Conservation (phyloP, 2,113 vertebrate genomes). For the Dromaius novaehollandiae region DNA sequence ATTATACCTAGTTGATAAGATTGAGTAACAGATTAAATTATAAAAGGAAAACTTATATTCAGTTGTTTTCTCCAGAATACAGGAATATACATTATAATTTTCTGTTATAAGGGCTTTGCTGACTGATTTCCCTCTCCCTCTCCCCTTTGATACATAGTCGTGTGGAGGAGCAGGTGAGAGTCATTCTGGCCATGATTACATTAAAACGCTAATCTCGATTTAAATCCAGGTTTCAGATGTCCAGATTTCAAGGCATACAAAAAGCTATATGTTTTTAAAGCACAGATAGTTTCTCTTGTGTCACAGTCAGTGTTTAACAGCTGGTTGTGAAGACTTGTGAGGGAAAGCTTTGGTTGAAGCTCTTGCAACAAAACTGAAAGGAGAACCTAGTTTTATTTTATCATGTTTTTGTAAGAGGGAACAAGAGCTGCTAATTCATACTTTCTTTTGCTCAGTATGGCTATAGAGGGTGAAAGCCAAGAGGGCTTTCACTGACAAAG, state of each 20-base stretch:
- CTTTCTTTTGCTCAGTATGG: not conserved
- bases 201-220: not conserved
- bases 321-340: not conserved
- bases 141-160: not conserved
- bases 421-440: not conserved
- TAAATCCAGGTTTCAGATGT: not conserved
- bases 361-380: not conserved
- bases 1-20: not conserved
- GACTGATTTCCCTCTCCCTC: not conserved
- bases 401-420: not conserved
- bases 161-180: not conserved
- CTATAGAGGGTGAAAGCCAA: not conserved
- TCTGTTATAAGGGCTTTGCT: not conserved
- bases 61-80: not conserved
- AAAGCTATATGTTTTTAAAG: not conserved
- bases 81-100: not conserved
- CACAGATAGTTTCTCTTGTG: not conserved
- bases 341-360: not conserved
- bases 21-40: not conserved
- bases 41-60: not conserved
- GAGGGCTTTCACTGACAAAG: not conserved
- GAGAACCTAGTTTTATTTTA: not conserved
- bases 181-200: not conserved
- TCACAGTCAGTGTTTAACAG: not conserved
- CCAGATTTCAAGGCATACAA: not conserved